Percentiles rank a stretch among this genome's conserved stretches.
Conservation (phyloP, 2,113 vertebrate genomes). For the Solea solea region DNA sequence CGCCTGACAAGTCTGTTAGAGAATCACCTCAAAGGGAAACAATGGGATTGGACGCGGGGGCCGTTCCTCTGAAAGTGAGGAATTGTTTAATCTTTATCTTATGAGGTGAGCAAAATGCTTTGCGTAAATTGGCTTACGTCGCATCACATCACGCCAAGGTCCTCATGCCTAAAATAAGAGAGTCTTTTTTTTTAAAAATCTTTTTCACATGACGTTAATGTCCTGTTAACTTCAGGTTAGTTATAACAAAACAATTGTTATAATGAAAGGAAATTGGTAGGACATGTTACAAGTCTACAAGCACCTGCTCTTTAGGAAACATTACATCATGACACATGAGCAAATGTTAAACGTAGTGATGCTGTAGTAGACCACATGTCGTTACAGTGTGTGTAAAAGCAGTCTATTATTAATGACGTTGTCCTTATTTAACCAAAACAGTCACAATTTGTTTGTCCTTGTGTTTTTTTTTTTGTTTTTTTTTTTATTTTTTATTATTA, state of each 20-base stretch:
- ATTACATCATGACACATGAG: not conserved
- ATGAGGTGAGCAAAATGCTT: slow-evolving; percentile 18
- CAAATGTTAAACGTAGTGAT: not conserved
- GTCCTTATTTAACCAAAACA: not conserved
- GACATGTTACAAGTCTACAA: too few relatives aligned
- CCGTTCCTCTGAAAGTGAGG: slow-evolving; percentile 29
- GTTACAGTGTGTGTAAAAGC: not conserved
- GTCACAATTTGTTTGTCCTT: not conserved
- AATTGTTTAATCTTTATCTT: slow-evolving; percentile 38
- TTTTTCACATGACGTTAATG: too few relatives aligned
- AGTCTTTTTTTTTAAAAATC: too few relatives aligned
- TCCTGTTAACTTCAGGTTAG: too few relatives aligned
- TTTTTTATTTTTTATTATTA: not conserved
- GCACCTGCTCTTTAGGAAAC: not conserved
- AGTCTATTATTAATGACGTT: not conserved
- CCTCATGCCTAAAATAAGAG: not conserved
- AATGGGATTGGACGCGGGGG: slow-evolving; percentile 36
- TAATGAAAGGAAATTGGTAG: too few relatives aligned
- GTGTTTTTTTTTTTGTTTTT: too few relatives aligned
- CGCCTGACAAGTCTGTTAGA: slow-evolving; percentile 74
- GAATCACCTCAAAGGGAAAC: slow-evolving; percentile 55
- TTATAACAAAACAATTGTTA: too few relatives aligned
- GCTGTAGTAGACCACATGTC: not conserved
- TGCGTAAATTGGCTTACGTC: slow-evolving; percentile 19
- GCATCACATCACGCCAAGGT: not conserved